Base-by-base conservation (phyloP, 2,888 invertebrate genomes). In the Tetropium fuscum region DNA sequence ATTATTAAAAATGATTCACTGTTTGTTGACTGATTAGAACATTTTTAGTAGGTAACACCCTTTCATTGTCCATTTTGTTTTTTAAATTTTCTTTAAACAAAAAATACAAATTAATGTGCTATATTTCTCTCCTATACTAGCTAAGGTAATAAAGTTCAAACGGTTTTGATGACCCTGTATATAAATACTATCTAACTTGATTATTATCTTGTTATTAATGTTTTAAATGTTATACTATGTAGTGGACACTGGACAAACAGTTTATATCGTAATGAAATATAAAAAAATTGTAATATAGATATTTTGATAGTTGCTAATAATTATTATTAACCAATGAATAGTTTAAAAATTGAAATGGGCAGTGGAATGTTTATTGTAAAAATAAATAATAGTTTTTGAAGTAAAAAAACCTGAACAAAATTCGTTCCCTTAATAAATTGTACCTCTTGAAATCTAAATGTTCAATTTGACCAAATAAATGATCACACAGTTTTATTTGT, bases 21-120 rank as follows among this genome's bases (percentile, higher is more conserved):
- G 53, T 57, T 57, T 40, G 18, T 27, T 16, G 59, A 64, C 59
- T 64, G 64, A 64, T 53, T 58, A 48, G 41, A 57, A 43, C 40
- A 27, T 44, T 36, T 45, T n/a, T n/a, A n/a, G n/a, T n/a, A 54
- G 36, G 36, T 44, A 18, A 10, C 7, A 7, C 16, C 15, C 20
- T 16, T 53, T 34, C 18, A 11, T 25, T 54, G 54, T 36, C 45
- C 45, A 38, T 19, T 38, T 22, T 25, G 15, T 27, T 32, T 19
- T 38, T 40, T 51, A 16, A 16, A 2, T 1, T 41, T 19, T 15
- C 10, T n/a, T n/a, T n/a, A n/a, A n/a, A n/a, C n/a, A n/a, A n/a
- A n/a, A n/a, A n/a, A n/a, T n/a, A n/a, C n/a, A n/a, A n/a, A n/a
- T n/a, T n/a, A n/a, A n/a, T n/a, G n/a, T n/a, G n/a, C n/a, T n/a